Percentiles rank a stretch among this genome's conserved stretches.
Conservation (phyloP, 2,113 vertebrate genomes). For the Electrona antarctica region DNA sequence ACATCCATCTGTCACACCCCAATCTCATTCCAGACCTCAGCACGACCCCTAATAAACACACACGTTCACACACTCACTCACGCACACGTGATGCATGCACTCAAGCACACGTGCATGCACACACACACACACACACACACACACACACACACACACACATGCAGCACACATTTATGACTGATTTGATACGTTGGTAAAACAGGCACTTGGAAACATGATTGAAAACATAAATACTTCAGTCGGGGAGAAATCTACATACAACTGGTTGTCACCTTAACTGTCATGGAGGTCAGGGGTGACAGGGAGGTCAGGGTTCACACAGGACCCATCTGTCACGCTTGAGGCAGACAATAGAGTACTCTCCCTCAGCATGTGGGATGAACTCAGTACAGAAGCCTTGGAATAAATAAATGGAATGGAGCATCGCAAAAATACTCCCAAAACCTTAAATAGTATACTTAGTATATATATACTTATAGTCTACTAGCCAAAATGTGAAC, state of each 20-base stretch:
- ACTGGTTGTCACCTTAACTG: not conserved
- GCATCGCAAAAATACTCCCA: too few relatives aligned
- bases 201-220: not conserved
- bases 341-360: slow-evolving; percentile 20
- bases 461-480: too few relatives aligned
- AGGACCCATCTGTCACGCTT: slow-evolving; percentile 53
- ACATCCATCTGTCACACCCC: slow-evolving; percentile 7
- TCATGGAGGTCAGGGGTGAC: slow-evolving; percentile 47
- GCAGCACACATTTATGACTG: not conserved
- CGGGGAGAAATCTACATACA: not conserved
- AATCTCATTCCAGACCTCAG: slow-evolving; percentile 5
- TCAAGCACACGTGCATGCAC: too few relatives aligned
- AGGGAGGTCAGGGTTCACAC: slow-evolving; percentile 40
- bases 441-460: too few relatives aligned
- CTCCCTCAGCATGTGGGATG: slow-evolving; percentile 17
- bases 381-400: not conserved
- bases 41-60: too few relatives aligned
- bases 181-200: not conserved
- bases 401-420: too few relatives aligned
- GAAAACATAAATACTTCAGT: slow-evolving; percentile 5
- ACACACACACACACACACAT: not conserved
- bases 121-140: too few relatives aligned
- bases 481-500: too few relatives aligned
- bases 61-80: too few relatives aligned
- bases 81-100: too few relatives aligned